phyloP scores from a whole-genome alignment of 2,888 invertebrate genomes.

The Napeogenes sylphis region DNA sequence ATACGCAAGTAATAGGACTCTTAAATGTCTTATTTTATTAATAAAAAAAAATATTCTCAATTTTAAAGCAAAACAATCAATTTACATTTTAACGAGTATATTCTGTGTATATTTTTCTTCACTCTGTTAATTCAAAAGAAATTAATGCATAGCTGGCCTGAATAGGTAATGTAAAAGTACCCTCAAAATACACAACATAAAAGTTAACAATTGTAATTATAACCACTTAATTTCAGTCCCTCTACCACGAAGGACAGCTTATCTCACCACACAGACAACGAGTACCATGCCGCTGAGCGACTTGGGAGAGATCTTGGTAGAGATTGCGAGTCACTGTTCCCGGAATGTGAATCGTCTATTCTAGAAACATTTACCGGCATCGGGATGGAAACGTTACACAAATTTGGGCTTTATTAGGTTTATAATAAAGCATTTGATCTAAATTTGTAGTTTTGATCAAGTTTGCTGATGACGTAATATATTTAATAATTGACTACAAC shows the following conservation, averaged over 20 bases:
- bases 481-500: too few relatives aligned
- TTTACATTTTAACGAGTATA: too few relatives aligned
- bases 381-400: constrained; percentile 65
- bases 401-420: constrained; percentile 54
- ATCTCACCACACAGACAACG: constrained; percentile 82
- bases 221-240: constrained; percentile 68
- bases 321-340: constrained; percentile 78
- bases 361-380: constrained; percentile 77
- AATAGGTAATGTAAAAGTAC: too few relatives aligned
- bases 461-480: not conserved
- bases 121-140: too few relatives aligned
- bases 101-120: too few relatives aligned
- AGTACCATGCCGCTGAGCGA: constrained; percentile 85
- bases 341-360: constrained; percentile 80
- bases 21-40: too few relatives aligned
- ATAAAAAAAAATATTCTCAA: too few relatives aligned
- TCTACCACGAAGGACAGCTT: constrained; percentile 82
- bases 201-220: too few relatives aligned
- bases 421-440: not conserved
- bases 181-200: too few relatives aligned
- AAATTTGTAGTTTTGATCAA: not conserved
- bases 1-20: too few relatives aligned
- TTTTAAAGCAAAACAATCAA: too few relatives aligned
- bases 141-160: too few relatives aligned
- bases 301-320: constrained; percentile 74